Evolutionary conservation across 2,113 vertebrate genomes (phyloP).

Genomic region (Indicator maculatus): DNA sequence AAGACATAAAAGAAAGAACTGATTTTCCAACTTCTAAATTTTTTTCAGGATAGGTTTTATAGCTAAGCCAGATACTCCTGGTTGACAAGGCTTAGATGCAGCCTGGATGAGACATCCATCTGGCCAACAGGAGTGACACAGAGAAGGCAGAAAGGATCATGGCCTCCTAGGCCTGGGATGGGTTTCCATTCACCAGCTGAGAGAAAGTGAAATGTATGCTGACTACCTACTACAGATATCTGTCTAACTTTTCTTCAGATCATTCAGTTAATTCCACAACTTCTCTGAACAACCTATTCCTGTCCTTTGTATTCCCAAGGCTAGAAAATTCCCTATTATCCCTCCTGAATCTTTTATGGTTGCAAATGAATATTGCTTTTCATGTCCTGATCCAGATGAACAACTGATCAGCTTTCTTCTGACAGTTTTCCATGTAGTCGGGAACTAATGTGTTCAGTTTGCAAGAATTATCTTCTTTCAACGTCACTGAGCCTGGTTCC

Average conservation of each 20-base stretch:
- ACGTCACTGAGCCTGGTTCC: background rate
- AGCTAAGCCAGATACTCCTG: background rate
- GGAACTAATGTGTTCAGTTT: background rate
- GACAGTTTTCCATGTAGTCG: background rate
- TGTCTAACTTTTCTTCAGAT: background rate
- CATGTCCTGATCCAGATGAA: background rate
- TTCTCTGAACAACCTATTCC: background rate
- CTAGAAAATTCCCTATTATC: background rate
- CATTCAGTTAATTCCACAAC: rapidly evolving
- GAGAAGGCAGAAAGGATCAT: background rate
- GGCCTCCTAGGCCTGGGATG: rapidly evolving
- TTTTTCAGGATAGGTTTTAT: background rate
- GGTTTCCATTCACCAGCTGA: background rate
- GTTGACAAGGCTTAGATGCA: background rate
- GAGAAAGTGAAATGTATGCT: background rate
- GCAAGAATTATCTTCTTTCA: background rate
- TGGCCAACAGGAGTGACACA: background rate
- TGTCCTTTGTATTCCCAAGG: background rate
- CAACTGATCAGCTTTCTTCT: background rate
- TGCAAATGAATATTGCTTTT: background rate
- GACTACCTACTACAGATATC: background rate
- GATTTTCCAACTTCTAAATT: background rate
- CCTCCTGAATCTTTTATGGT: background rate
- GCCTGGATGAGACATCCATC: background rate
- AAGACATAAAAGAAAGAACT: conserved; percentile 1